These are phyloP conservation scores for Galerucella pusilla DNA, from an alignment of 2,888 invertebrate species.

Conservation along the genomic window DNA sequence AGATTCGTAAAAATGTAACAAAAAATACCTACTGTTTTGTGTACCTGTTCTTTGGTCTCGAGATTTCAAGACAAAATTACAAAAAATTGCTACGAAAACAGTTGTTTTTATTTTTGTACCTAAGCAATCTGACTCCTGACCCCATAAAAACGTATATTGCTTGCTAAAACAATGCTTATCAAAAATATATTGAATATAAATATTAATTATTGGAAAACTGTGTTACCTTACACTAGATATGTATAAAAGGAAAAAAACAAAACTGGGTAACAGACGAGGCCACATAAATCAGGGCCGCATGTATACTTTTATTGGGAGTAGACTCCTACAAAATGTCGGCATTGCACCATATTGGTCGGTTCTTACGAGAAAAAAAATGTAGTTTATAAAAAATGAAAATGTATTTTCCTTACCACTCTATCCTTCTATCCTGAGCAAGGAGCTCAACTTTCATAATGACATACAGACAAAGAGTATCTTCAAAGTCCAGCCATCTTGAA, in stretches of 20 bases:
- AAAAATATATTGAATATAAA: conserved; percentile 6
- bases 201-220: conserved; percentile 17
- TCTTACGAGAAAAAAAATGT: conserved; percentile 25
- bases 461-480: conserved; percentile 76
- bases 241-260: conserved; percentile 35
- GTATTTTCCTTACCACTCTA: conserved; percentile 69
- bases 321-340: conserved; percentile 56
- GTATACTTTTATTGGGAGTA: conserved; percentile 49
- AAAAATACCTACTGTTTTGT: background rate
- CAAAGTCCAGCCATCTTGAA: conserved; percentile 80
- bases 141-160: conserved; percentile 31
- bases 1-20: background rate
- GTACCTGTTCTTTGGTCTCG: background rate
- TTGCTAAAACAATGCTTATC: conserved; percentile 29
- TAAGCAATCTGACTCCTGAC: conserved; percentile 39
- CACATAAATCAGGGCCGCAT: conserved; percentile 54
- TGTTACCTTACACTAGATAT: conserved; percentile 27
- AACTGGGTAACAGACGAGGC: conserved; percentile 54
- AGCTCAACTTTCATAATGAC: conserved; percentile 78
- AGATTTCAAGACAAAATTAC: background rate
- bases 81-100: conserved; percentile 20
- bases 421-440: conserved; percentile 72
- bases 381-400: background rate
- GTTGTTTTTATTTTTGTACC: conserved; percentile 35
- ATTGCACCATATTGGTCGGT: conserved; percentile 47